Evolutionary conservation across 1,140 invertebrate genomes (phyloP), one percentile per base, ranked within the genome.

Genomic region (Episyrphus balteatus): DNA sequence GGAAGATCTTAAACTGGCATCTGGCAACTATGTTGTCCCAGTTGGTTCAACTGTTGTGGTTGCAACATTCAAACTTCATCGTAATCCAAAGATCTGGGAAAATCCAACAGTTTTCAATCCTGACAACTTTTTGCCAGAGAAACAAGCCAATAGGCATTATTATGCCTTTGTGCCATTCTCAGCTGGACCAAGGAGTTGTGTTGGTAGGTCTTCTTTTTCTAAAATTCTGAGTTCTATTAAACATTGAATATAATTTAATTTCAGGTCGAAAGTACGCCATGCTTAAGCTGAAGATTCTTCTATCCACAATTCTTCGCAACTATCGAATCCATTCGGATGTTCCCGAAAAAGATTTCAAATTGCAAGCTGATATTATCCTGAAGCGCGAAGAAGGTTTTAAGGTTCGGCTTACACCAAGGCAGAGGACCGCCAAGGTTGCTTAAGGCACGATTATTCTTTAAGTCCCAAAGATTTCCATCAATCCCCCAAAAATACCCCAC

Each of bases 121-220:
- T 2, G 86, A 91, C 58, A 83, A 88, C 59, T 92, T 91, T 72
- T 62, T 86, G 19, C 82, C 85, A 0, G 87, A 90, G 54, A 84
- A 82, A 46, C 76, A 77, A 3, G 73, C 76, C 8, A 78, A 78
- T 44, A 75, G 88, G 34, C 86, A 91, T 57, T 88, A 88, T 41
- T 92, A 86, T 67, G 79, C 86, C 10, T 92, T 81, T 61, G 79
- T 92, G 19, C 89, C 89, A 2, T 92, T 92, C 73, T 87, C 84
- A 3, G 87, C 88, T 45, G 88, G 88, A 38, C 83, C 84, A 0
- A 77, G 88, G 51, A 88, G 85, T 53, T 92, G 88, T 68, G 86
- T 92, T 18, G 84, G 82, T 83, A 57, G 72, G 74, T 58, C n/a
- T 38, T 3, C 3, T n/a, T 3, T 5, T 17, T 14, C 36, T 14